Evolutionary conservation across 2,113 vertebrate species (phyloP).

Genomic region (Actinemys pallida): DNA sequence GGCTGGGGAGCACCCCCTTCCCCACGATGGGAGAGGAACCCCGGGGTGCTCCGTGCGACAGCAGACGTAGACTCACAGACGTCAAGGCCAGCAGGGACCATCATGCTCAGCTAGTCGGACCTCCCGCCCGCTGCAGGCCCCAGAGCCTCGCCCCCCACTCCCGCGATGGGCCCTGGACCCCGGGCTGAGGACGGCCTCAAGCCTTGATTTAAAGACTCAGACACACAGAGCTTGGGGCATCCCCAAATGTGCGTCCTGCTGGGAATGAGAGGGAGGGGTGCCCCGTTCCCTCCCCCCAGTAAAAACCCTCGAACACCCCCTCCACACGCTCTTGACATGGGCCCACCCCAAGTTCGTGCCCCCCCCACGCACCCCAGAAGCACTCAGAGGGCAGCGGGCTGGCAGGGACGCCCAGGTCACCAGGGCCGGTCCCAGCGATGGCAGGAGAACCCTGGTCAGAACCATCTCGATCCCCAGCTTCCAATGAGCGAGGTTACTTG

Average conservation of each 20-base stretch:
- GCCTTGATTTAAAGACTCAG: not conserved
- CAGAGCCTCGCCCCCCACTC: too few relatives aligned
- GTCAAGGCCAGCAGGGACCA: not conserved
- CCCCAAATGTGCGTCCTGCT: not conserved
- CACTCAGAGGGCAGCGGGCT: not conserved
- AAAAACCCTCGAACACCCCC: not conserved
- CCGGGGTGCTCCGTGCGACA: too few relatives aligned
- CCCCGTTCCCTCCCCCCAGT: not conserved
- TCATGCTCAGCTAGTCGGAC: too few relatives aligned
- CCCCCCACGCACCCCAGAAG: not conserved
- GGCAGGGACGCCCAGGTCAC: not conserved
- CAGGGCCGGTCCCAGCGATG: not conserved
- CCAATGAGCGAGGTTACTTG: not conserved
- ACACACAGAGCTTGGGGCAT: not conserved
- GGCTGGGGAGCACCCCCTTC: not conserved
- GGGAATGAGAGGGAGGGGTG: not conserved
- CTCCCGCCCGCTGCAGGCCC: not conserved
- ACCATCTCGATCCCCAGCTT: not conserved
- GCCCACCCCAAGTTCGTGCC: not conserved
- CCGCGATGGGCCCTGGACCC: too few relatives aligned
- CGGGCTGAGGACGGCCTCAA: not conserved
- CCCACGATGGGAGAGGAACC: not conserved
- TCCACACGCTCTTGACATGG: not conserved
- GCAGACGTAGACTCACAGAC: not conserved
- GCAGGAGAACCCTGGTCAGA: not conserved